Base-by-base conservation (phyloP, 2,888 invertebrate species). In the Megastigmus dorsalis region DNA sequence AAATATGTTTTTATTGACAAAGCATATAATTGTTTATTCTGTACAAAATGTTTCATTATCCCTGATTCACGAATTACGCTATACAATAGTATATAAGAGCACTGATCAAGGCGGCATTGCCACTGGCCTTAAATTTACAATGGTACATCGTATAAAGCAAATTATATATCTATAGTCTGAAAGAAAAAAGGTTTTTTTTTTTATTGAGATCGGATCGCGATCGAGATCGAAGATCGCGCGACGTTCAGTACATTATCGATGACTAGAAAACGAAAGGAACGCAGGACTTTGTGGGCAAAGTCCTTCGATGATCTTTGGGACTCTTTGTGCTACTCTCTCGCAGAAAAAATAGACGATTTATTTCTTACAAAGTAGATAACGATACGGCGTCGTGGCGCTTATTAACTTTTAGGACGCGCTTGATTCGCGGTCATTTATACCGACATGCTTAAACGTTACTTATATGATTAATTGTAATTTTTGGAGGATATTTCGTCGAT, bases 331-430 rank as follows among this genome's bases (percentile, higher is more conserved):
- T 68, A 18, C 6, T 74, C 10, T 54, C 33, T 72, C 65, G 66
- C 57, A 57, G 60, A 62, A 54, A 60, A 69, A 63, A 52, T 60
- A 73, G 28, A 60, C n/a, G 20, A 70, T 66, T 13, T 52, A 18
- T 65, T 38, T 82, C 86, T 86, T 86, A 85, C 75, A 86, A 85
- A 86, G 83, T 86, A 86, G 84, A 82, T 86, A 86, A 86, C 86
- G 85, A 86, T 38, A 41, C n/a, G 18, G 33, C 33, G n/a, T 41
- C 5, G 82, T 77, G 79, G 78, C 65, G 48, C 55, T 76, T 65
- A 55, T 38, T 15, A 68, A 48, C 30, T 67, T 50, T 60, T 23
- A 43, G 66, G 50, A 73, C 67, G 60, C 67, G 45, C 54, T 77
- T 54, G 71, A 18, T 74, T 63, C 18, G 10, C 55, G 28, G 30